A percentile compares a stretch with the other conserved stretches of the same genome.
These are phyloP conservation scores for Tetramorium bicarinatum DNA, from an alignment of 2,888 invertebrate genomes.

Conservation along the genomic window DNA sequence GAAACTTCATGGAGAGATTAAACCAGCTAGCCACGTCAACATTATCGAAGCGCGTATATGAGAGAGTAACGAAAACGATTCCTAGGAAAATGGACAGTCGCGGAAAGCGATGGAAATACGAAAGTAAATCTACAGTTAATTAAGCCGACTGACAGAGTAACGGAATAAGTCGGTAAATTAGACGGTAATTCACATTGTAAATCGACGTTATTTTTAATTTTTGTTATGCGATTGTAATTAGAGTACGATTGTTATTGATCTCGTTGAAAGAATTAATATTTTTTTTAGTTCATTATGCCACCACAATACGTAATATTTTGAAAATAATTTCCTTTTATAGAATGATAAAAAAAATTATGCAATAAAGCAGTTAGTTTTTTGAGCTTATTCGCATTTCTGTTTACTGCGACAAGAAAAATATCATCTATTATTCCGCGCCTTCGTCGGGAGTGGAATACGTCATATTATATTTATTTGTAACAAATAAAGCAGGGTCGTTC, in stretches of 20 bases:
- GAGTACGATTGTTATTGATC: background rate
- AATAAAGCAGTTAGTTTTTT: background rate
- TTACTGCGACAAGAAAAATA: background rate
- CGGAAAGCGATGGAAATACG: constrained; percentile 16
- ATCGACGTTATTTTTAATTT: background rate
- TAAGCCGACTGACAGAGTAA: background rate
- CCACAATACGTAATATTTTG: background rate
- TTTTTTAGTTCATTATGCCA: background rate
- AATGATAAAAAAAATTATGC: background rate
- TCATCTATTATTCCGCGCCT: background rate
- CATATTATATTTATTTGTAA: constrained; percentile 4
- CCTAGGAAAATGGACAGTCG: constrained; percentile 32
- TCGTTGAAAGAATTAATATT: background rate
- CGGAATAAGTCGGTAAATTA: background rate
- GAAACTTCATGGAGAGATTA: constrained; percentile 49
- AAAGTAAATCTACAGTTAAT: constrained; percentile 5
- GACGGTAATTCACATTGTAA: constrained; percentile 4
- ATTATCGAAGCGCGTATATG: constrained; percentile 32
- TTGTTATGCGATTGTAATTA: background rate
- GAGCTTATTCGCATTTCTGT: background rate
- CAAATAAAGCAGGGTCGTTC: background rate
- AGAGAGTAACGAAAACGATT: constrained; percentile 2
- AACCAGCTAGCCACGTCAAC: constrained; percentile 40
- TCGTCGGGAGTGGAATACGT: background rate
- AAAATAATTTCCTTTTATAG: background rate